phyloP scores from a whole-genome alignment of 2,888 invertebrate species.

The Zygothrica quintamaculata region DNA sequence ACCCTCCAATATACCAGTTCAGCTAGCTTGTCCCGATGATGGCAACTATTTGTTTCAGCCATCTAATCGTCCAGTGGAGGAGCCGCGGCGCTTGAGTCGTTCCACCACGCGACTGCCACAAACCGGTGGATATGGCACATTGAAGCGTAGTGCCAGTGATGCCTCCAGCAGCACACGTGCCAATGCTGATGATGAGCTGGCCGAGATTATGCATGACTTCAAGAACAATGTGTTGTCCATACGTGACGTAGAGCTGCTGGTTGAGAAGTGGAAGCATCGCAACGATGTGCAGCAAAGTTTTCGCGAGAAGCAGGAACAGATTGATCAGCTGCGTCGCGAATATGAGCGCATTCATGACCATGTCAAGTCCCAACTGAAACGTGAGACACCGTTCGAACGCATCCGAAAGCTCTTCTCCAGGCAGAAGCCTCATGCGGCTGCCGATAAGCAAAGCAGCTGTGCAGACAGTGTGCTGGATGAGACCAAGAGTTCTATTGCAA shows the following conservation, averaged over 20 bases:
- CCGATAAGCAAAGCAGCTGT: constrained; percentile 68
- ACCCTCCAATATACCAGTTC: constrained; percentile 87
- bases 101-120: constrained; percentile 63
- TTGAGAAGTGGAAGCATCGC: constrained; percentile 93
- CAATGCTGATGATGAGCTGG: constrained; percentile 89
- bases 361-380: constrained; percentile 90
- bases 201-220: constrained; percentile 94
- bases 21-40: constrained; percentile 83
- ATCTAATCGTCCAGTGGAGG: constrained; percentile 83
- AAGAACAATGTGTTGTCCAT: constrained; percentile 95
- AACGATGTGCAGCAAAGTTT: constrained; percentile 94
- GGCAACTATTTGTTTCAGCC: constrained; percentile 84
- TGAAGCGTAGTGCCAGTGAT: constrained; percentile 83
- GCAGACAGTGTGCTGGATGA: constrained; percentile 81
- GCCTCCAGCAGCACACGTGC: constrained; percentile 79
- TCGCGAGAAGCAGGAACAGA: constrained; percentile 92
- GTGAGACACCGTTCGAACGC: constrained; percentile 92
- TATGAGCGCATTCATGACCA: constrained; percentile 93
- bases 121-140: constrained; percentile 74
- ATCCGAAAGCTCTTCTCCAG: constrained; percentile 90
- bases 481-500: constrained; percentile 83
- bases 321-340: constrained; percentile 91
- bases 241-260: constrained; percentile 92
- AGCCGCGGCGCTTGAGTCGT: constrained; percentile 64
- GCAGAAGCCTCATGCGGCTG: constrained; percentile 84